These are phyloP conservation scores for Alloscopus bannaensis DNA, from an alignment of 2,888 invertebrate genomes.

Conservation along the genomic window DNA sequence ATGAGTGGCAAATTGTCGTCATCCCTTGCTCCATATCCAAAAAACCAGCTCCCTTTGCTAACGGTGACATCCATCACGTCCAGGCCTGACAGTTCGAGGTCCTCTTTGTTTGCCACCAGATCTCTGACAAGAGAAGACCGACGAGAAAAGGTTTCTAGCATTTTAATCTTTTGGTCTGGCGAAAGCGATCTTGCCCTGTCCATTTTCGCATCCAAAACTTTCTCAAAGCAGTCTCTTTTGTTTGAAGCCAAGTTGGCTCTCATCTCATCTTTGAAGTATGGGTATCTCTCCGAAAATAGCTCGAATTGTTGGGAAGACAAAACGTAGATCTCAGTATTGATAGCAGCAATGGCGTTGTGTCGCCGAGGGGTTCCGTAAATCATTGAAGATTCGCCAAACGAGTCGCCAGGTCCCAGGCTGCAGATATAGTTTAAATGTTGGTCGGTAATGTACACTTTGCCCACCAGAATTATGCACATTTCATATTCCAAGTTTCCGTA, in stretches of 20 bases:
- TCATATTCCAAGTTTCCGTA: conserved; percentile 69
- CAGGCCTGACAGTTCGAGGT: conserved; percentile 41
- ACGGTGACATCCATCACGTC: conserved; percentile 14
- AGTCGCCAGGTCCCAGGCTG: conserved; percentile 66
- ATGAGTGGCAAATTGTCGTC: conserved; percentile 68
- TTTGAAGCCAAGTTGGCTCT: conserved; percentile 24
- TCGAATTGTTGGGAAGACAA: conserved; percentile 33
- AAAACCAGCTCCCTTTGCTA: conserved; percentile 13
- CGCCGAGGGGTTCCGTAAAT: conserved; percentile 48
- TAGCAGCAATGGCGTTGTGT: conserved; percentile 67
- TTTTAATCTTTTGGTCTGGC: conserved; percentile 1
- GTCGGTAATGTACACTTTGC: conserved; percentile 70
- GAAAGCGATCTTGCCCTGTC: neutral
- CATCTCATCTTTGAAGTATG: conserved; percentile 45
- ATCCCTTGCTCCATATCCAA: conserved; percentile 55
- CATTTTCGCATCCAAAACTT: conserved; percentile 37
- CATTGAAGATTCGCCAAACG: conserved; percentile 67
- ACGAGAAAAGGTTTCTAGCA: conserved; percentile 23
- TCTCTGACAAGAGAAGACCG: conserved; percentile 24
- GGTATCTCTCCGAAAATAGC: conserved; percentile 56
- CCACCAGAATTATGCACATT: conserved; percentile 68
- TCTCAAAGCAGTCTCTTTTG: conserved; percentile 56
- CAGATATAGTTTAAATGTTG: conserved; percentile 62
- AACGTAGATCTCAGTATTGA: conserved; percentile 59
- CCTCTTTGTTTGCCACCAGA: conserved; percentile 35